Evolutionary conservation across 35 echinoderm and acorn worm species (phyloP).

Genomic region (Ophiothrix spiculata): DNA sequence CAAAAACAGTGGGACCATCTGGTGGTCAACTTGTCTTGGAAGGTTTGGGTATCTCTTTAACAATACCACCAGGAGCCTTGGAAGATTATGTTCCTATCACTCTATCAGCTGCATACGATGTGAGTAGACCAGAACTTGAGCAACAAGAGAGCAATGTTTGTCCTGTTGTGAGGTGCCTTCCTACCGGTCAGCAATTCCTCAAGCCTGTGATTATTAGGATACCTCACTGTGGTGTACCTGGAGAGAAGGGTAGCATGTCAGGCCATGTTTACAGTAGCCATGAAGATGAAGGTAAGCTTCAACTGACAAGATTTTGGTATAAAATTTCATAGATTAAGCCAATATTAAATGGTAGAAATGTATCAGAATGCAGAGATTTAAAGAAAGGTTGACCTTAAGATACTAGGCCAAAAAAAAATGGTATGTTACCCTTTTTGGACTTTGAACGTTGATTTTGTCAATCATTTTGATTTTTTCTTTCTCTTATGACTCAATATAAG

Average conservation of each 20-base stretch:
- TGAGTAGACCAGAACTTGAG: neutral
- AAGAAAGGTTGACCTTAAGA: no score
- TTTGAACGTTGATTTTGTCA: no score
- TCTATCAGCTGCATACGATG: neutral
- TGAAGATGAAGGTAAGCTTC: constrained; percentile 12
- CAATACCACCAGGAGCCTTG: constrained; percentile 16
- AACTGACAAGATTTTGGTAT: no score
- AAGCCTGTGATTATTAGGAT: constrained; percentile 17
- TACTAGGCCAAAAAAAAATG: no score
- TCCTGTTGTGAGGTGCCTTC: constrained; percentile 1
- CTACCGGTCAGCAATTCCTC: neutral
- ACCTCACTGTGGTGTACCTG: constrained; percentile 19
- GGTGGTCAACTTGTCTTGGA: neutral
- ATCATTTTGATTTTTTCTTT: no score
- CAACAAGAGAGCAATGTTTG: neutral
- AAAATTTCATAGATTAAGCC: no score
- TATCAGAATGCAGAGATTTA: no score
- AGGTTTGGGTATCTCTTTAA: neutral
- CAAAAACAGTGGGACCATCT: neutral
- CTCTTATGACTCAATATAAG: no score
- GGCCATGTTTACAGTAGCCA: constrained; percentile 8
- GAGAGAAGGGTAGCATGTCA: no score
- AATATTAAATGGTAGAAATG: no score
- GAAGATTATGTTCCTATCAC: neutral
- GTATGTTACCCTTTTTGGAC: no score